phyloP scores from a whole-genome alignment of 2,113 vertebrate genomes.

The Corvus hawaiiensis region DNA sequence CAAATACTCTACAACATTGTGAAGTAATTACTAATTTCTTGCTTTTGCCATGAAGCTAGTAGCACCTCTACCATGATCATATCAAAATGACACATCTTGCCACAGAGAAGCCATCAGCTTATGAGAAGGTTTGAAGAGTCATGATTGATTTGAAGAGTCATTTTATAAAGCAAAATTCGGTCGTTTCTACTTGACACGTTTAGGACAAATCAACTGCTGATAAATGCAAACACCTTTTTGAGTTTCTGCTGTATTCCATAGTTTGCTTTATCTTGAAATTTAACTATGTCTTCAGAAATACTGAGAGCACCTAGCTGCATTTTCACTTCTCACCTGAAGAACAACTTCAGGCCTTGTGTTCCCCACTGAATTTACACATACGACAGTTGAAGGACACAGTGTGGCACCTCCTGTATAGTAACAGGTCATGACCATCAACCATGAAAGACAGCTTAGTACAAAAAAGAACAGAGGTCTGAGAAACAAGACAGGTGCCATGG shows the following conservation, averaged over 20 bases:
- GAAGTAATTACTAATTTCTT: neutral
- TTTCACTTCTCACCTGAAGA: neutral
- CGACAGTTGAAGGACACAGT: accelerated
- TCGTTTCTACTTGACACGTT: neutral
- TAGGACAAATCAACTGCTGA: constrained; percentile 2
- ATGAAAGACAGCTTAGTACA: neutral
- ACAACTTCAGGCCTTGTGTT: neutral
- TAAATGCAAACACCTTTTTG: neutral
- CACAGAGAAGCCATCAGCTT: neutral
- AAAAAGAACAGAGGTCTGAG: neutral
- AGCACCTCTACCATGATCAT: neutral
- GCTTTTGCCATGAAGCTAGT: neutral
- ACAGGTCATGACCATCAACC: neutral
- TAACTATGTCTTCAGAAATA: neutral
- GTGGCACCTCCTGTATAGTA: neutral
- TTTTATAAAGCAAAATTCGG: constrained; percentile 6
- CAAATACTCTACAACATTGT: neutral
- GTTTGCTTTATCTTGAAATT: neutral
- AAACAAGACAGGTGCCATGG: accelerated
- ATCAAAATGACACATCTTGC: neutral
- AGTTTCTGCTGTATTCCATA: neutral
- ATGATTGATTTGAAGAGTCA: neutral
- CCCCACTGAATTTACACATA: neutral
- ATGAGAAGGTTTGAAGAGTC: neutral
- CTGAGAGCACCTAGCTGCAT: neutral